Base-by-base conservation (phyloP, 2,888 invertebrate species). In the Parnassius mnemosyne region DNA sequence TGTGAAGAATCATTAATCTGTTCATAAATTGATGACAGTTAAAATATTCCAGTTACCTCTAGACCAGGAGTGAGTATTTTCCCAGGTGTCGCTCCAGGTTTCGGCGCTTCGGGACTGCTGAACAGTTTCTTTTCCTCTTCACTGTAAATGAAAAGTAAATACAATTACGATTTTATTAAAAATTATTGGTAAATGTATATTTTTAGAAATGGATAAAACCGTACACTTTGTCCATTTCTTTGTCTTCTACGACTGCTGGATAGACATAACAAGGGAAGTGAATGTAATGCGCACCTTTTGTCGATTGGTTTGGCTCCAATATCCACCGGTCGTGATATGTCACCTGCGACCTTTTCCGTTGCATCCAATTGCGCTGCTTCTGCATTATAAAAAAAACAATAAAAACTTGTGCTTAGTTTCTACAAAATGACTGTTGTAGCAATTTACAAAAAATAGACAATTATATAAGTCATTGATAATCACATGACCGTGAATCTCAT, bases 51-150 rank as follows among this genome's bases (percentile, higher is more conserved):
- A 13, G 69, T 71, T 70, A 88, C 88, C 84, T 89, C 89, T 47
- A 80, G 68, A 10, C 84, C 81, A 0, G 85, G 83, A 1, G 84
- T 79, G 5, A 74, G 64, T 3, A 73, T 66, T 67, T 88, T 89
- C 7, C 82, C 80, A 0, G 89, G 86, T 20, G 83, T 83, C 3
- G 75, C 68, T 1, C 83, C 83, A 0, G 78, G 72, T 56, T 84
- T 86, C 0, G 80, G 73, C 42, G 79, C 66, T 51, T 89, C 89
- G 0, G 89, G 89, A 77, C 88, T 89, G 71, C 86, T 84, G 68
- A 90, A 89, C 1, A 87, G 85, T 69, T 90, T 89, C 13, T 85
- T 72, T 5, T 89, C 89, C 54, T 83, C 85, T 59, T 85, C 86
- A 64, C 89, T 87, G 73, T 12, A 71, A 68, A 34, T 44, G 49